Percentiles rank a stretch among this genome's conserved stretches.
These are phyloP conservation scores for Hydrozoanthus gracilis DNA, from an alignment of 92 coral and sea anemone genomes.

Conservation along the genomic window DNA sequence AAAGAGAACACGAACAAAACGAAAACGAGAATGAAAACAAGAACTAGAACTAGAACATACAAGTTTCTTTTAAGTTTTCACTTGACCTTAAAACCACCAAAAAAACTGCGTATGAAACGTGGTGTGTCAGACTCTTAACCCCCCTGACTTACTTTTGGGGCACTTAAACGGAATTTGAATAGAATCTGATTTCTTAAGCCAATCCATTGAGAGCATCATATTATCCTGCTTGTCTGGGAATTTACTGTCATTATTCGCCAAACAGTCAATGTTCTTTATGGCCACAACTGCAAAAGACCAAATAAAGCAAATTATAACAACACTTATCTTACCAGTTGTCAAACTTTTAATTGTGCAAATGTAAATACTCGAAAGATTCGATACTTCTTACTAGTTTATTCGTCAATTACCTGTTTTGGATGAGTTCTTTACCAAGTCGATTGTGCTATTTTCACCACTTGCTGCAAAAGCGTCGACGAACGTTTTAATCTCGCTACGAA, in stretches of 20 bases:
- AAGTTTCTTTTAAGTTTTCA: not conserved
- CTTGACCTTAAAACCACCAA: not conserved
- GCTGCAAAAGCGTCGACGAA: not conserved
- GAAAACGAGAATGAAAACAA: too few relatives aligned
- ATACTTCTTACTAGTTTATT: not conserved
- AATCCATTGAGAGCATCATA: not conserved
- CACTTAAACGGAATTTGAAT: slow-evolving; percentile 56
- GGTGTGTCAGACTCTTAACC: too few relatives aligned
- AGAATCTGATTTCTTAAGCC: slow-evolving; percentile 55
- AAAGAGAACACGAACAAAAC: too few relatives aligned
- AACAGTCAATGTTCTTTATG: slow-evolving; percentile 65
- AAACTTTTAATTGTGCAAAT: not conserved
- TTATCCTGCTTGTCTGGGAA: slow-evolving; percentile 60
- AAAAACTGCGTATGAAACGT: not conserved
- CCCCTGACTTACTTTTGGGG: slow-evolving; percentile 52
- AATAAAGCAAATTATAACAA: not conserved
- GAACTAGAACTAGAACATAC: too few relatives aligned
- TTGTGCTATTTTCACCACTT: not conserved
- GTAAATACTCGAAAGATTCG: not conserved
- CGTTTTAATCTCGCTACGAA: not conserved
- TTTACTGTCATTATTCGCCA: slow-evolving; percentile 39
- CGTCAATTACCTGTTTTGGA: slow-evolving; percentile 9
- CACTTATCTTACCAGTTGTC: not conserved
- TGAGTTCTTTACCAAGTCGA: slow-evolving; percentile 3
- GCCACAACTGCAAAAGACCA: slow-evolving; percentile 31